These are phyloP conservation scores for Ectemnius continuus DNA, from an alignment of 2,888 invertebrate genomes.

Conservation along the genomic window DNA sequence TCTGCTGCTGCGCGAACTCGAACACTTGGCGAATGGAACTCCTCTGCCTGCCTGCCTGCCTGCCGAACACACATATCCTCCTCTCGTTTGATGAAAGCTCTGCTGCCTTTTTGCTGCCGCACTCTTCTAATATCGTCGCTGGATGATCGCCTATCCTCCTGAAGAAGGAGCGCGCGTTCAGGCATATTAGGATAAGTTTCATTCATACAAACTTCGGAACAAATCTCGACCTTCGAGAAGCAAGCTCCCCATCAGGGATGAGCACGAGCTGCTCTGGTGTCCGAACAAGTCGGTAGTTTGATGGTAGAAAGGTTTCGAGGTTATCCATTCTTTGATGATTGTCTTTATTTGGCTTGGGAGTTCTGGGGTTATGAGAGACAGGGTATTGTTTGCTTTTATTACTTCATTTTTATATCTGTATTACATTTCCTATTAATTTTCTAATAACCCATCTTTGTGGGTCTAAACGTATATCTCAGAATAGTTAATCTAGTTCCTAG, in stretches of 20 bases:
- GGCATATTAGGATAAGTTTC: constrained; percentile 68
- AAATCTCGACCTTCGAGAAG: constrained; percentile 69
- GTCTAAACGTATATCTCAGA: too few relatives aligned
- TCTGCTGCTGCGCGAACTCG: constrained; percentile 7
- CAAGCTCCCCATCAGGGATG: constrained; percentile 36
- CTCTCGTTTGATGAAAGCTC: constrained; percentile 43
- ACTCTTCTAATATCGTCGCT: too few relatives aligned
- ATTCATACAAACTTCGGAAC: constrained; percentile 70
- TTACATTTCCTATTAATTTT: too few relatives aligned
- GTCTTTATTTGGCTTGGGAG: too few relatives aligned
- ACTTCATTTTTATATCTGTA: too few relatives aligned
- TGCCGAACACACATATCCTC: too few relatives aligned
- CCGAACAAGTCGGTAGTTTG: constrained; percentile 31
- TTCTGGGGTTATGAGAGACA: too few relatives aligned
- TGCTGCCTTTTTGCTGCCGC: constrained; percentile 8
- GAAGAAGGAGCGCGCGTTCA: constrained; percentile 54
- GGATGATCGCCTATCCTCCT: constrained; percentile 29
- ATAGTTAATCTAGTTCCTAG: too few relatives aligned
- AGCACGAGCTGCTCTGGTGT: constrained; percentile 44
- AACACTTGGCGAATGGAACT: not conserved
- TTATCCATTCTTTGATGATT: too few relatives aligned
- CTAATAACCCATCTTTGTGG: too few relatives aligned
- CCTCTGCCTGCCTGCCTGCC: constrained; percentile 10
- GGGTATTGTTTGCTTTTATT: too few relatives aligned
- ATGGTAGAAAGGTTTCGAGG: too few relatives aligned